phyloP scores from a whole-genome alignment of 2,888 invertebrate genomes.

The Baccha elongata region DNA sequence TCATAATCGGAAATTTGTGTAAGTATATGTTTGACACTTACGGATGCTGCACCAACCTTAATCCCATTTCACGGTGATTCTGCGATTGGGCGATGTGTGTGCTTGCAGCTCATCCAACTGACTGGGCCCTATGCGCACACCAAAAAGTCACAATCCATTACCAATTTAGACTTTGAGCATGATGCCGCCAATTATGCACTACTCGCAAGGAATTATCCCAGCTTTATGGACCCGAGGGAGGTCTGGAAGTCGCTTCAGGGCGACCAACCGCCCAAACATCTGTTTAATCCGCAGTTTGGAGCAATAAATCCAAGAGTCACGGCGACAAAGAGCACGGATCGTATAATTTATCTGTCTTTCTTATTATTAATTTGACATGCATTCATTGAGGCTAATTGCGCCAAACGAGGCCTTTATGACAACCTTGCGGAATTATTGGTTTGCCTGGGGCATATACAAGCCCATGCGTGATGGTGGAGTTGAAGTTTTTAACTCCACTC shows the following conservation, averaged over 20 bases:
- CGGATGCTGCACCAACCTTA: conserved; percentile 78
- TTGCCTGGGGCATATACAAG: conserved; percentile 31
- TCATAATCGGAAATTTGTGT: conserved; percentile 74
- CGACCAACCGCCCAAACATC: conserved; percentile 48
- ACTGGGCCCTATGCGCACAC: conserved; percentile 23
- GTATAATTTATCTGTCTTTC: conserved; percentile 74
- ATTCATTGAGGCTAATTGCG: conserved; percentile 82
- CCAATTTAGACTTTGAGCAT: conserved; percentile 70
- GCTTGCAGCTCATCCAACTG: conserved; percentile 20
- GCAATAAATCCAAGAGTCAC: conserved; percentile 69
- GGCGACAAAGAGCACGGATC: conserved; percentile 66
- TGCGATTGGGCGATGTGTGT: conserved; percentile 60
- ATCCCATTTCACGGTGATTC: conserved; percentile 82
- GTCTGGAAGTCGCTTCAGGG: conserved; percentile 74
- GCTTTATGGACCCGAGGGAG: conserved; percentile 77
- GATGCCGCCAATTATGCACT: conserved; percentile 74
- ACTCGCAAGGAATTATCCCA: conserved; percentile 72
- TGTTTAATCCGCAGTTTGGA: conserved; percentile 44
- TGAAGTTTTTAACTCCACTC: conserved; percentile 46
- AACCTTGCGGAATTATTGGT: conserved; percentile 72
- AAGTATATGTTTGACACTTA: conserved; percentile 76
- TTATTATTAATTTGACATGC: conserved; percentile 81
- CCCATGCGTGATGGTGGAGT: conserved; percentile 36
- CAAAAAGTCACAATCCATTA: conserved; percentile 70
- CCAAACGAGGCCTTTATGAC: conserved; percentile 79